Percentiles rank a stretch among this genome's conserved stretches.
Evolutionary conservation across 2,888 invertebrate species (phyloP).

Genomic region (Eristalis tenax): DNA sequence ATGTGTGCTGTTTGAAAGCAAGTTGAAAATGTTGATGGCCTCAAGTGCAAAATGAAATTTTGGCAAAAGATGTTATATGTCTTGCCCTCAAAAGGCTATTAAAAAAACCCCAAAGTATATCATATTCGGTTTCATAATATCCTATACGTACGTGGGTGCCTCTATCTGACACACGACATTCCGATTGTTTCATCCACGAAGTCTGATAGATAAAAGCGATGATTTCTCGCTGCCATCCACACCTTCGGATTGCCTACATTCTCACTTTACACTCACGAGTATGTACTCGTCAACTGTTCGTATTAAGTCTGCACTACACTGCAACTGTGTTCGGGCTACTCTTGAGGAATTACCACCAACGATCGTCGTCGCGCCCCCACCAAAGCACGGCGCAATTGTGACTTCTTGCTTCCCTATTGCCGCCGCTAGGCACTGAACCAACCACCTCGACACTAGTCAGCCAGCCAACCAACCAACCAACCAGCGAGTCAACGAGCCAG

Average conservation of each 20-base stretch:
- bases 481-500: conserved; percentile 48
- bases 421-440: conserved; percentile 38
- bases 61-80: conserved; percentile 8
- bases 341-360: conserved; percentile 56
- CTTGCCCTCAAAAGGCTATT: conserved; percentile 15
- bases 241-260: conserved; percentile 20
- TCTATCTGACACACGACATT: conserved; percentile 38
- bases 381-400: conserved; percentile 8
- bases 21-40: conserved; percentile 9
- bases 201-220: conserved; percentile 46
- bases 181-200: conserved; percentile 58
- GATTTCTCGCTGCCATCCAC: conserved; percentile 53
- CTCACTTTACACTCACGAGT: conserved; percentile 28
- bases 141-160: conserved; percentile 40
- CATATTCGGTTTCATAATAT: conserved; percentile 44
- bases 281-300: conserved; percentile 15
- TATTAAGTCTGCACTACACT: conserved; percentile 45
- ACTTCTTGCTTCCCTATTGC: conserved; percentile 53
- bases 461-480: conserved; percentile 52
- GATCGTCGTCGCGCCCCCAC: conserved; percentile 37
- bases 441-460: conserved; percentile 51
- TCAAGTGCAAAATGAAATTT: conserved; percentile 29
- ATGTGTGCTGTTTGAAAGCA: neutral
- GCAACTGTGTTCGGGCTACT: conserved; percentile 37
- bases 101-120: conserved; percentile 16